Evolutionary conservation across 2,888 invertebrate genomes (phyloP).

Genomic region (Metopia argyrocephala): DNA sequence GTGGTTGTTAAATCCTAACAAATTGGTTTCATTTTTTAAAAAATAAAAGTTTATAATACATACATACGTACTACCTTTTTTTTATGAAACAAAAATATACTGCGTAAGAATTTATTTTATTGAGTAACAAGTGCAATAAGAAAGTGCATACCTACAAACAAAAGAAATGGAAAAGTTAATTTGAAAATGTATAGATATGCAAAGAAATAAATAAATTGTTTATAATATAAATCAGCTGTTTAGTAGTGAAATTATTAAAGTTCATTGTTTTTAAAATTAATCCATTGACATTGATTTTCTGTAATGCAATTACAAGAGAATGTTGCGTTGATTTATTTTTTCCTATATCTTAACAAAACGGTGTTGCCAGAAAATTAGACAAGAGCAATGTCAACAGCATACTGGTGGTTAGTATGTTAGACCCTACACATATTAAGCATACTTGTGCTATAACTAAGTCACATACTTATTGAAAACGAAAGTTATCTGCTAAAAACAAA

Average conservation of each 20-base stretch:
- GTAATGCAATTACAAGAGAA: conserved; percentile 16
- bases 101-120: conserved; percentile 15
- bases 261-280: conserved; percentile 45
- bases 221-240: conserved; percentile 38
- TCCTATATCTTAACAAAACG: background rate
- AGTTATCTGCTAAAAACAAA: too few species aligned
- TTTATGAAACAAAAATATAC: background rate
- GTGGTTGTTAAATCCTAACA: conserved; percentile 30
- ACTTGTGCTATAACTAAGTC: too few species aligned
- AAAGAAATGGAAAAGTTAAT: conserved; percentile 10
- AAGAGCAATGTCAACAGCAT: too few species aligned
- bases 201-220: conserved; percentile 5
- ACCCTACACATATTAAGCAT: too few species aligned
- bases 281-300: conserved; percentile 56
- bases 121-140: background rate
- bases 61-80: too few species aligned
- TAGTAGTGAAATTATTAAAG: conserved; percentile 24
- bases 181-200: background rate
- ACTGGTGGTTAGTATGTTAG: too few species aligned
- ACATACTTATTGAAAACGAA: too few species aligned
- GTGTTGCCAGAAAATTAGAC: conserved; percentile 39
- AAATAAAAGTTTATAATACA: too few species aligned
- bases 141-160: background rate
- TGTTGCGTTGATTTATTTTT: conserved; percentile 1
- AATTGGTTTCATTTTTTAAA: background rate